Evolutionary conservation across 2,113 vertebrate genomes (phyloP).

Genomic region (Bostrychus sinensis): DNA sequence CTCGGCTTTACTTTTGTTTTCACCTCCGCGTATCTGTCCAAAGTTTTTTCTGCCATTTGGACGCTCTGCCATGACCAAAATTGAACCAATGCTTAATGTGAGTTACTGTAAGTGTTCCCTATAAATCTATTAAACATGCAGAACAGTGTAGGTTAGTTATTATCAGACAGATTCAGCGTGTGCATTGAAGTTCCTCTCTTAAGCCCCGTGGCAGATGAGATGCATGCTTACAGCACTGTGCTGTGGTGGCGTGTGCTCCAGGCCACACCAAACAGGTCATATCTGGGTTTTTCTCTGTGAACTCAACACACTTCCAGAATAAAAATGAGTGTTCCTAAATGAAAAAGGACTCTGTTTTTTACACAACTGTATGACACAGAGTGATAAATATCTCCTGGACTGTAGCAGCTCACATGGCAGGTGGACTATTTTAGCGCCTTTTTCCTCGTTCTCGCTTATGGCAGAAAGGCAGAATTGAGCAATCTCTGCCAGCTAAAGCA

Average conservation of each 20-base stretch:
- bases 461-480: constrained; percentile 68
- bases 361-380: constrained; percentile 35
- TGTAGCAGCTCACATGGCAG: constrained; percentile 47
- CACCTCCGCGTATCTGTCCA: too few species aligned
- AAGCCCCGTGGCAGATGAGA: constrained; percentile 42
- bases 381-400: constrained; percentile 58
- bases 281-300: constrained; percentile 27
- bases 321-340: constrained; percentile 43
- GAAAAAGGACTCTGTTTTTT: constrained; percentile 18
- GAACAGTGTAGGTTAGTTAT: not conserved
- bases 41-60: too few species aligned
- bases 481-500: constrained; percentile 77
- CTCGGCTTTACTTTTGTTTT: too few species aligned
- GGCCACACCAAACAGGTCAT: constrained; percentile 28
- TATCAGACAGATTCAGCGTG: not conserved
- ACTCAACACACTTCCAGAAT: constrained; percentile 27
- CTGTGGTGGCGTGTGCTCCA: not conserved
- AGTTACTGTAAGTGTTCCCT: too few species aligned
- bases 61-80: too few species aligned
- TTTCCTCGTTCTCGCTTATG: constrained; percentile 19
- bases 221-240: constrained; percentile 36
- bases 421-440: constrained; percentile 49
- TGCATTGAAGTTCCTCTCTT: constrained; percentile 28
- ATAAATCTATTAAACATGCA: not conserved
- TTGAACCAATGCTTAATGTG: too few species aligned